Evolutionary conservation across 2,888 invertebrate species (phyloP), one percentile per base, ranked within the genome.

Genomic region (Ditylenchus weischeri): DNA sequence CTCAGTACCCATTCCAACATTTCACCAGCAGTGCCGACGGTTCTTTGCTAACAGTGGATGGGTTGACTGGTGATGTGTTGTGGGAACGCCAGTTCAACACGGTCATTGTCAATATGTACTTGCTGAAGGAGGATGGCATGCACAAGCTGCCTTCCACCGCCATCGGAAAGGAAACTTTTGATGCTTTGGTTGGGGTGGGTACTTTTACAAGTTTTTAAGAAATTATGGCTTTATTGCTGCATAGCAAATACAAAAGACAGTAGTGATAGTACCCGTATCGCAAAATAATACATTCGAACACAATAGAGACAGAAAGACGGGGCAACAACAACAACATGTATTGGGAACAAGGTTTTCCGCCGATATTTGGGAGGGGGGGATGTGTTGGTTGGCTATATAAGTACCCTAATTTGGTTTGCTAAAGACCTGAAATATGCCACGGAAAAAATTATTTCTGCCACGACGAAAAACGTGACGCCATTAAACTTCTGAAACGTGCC

Each of bases 101-200:
- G 13, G 65, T 95, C n/a, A 70, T 75, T n/a, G 77, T 77, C n/a
- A 76, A 0, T 0, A 89, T 91, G 69, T 96, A 93, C 83, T 77
- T 80, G 4, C 75, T 86, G 66, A 84, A 84, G 64, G 73, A 60
- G 7, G 86, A 86, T 50, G 85, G 83, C 2, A 75, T 83, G 13
- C 80, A 80, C 64, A 74, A 81, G 51, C 72, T 85, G 78, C 83
- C 83, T 4, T 83, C 81, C 68, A 79, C 79, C 6, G 78, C 82
- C 6, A 71, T 85, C 21, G 84, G 84, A 6, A 68, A 74, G 47
- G 81, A 81, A 65, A 81, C 84, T 11, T 76, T 84, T 66, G 78
- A 82, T 19, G 75, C 72, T 50, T 68, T 80, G 19, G 65, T 66
- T 50, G 36, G 70, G 70, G 72, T 72, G 35, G 48, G 71, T 59